phyloP scores from a whole-genome alignment of 1,140 invertebrate species.

The Hylaeus anthracinus region DNA sequence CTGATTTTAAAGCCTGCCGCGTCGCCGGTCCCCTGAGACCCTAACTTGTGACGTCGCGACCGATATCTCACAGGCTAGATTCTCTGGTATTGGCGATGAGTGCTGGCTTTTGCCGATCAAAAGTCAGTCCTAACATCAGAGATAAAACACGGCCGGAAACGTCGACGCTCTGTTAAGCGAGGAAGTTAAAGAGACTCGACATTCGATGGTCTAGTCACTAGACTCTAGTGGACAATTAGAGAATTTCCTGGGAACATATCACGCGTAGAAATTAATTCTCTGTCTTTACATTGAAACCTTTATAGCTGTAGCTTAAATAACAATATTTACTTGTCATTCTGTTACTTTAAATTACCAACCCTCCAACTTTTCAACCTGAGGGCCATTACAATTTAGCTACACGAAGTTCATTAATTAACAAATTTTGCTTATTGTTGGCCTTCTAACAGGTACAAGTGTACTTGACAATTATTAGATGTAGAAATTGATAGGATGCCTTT shows the following conservation, averaged over 20 bases:
- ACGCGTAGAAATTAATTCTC: no score
- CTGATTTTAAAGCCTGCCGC: slow-evolving; percentile 78
- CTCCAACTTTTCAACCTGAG: no score
- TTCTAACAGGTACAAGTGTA: no score
- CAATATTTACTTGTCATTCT: no score
- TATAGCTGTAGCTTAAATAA: no score
- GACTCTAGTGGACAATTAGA: not conserved
- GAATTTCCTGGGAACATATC: not conserved
- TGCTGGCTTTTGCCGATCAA: slow-evolving; percentile 79
- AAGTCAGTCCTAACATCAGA: slow-evolving; percentile 77
- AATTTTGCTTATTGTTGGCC: no score
- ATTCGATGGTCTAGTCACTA: not conserved
- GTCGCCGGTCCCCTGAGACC: slow-evolving; percentile 88
- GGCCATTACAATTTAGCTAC: no score
- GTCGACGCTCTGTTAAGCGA: slow-evolving; percentile 32
- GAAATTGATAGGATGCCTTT: no score
- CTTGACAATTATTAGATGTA: no score
- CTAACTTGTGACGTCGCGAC: slow-evolving; percentile 86
- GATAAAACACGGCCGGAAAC: slow-evolving; percentile 54
- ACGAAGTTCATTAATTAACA: no score
- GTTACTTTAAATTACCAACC: no score
- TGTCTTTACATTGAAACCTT: no score
- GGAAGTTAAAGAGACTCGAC: slow-evolving; percentile 8
- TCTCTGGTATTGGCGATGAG: slow-evolving; percentile 86
- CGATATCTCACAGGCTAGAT: slow-evolving; percentile 87